Percentiles rank a stretch among this genome's conserved stretches.
phyloP scores from a whole-genome alignment of 2,113 vertebrate species.

The Nipponia nippon region DNA sequence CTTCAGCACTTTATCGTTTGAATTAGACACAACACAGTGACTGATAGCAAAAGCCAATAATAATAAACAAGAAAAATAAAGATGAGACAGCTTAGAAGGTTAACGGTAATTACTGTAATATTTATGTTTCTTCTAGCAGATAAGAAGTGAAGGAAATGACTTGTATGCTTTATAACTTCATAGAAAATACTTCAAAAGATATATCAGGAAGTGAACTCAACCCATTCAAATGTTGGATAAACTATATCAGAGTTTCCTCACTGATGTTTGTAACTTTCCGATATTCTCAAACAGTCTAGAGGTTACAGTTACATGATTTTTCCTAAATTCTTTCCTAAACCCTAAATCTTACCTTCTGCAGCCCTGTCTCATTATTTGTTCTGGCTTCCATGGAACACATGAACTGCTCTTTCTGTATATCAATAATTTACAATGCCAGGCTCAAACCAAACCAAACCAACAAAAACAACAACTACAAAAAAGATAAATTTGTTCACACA shows the following conservation, averaged over 20 bases:
- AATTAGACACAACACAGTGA: not conserved
- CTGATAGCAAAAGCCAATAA: not conserved
- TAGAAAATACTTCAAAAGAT: not conserved
- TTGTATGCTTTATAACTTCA: not conserved
- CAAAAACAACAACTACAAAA: not conserved
- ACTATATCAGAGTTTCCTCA: not conserved
- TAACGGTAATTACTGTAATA: not conserved
- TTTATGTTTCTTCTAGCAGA: not conserved
- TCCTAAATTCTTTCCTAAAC: not conserved
- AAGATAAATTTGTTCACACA: not conserved
- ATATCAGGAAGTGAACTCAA: not conserved
- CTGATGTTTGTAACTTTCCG: not conserved
- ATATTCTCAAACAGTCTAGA: not conserved
- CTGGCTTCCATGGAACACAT: not conserved
- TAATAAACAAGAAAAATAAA: not conserved
- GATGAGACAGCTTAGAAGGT: not conserved
- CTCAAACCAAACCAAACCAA: not conserved
- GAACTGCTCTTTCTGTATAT: not conserved
- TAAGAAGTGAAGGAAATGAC: not conserved
- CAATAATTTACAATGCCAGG: not conserved
- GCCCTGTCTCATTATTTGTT: not conserved
- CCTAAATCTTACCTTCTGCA: not conserved
- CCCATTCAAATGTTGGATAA: not conserved
- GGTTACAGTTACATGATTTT: not conserved
- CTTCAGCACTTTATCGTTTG: not conserved